Conservation (phyloP, 2,797 vertebrate species). For the Neostethus bicornis region DNA sequence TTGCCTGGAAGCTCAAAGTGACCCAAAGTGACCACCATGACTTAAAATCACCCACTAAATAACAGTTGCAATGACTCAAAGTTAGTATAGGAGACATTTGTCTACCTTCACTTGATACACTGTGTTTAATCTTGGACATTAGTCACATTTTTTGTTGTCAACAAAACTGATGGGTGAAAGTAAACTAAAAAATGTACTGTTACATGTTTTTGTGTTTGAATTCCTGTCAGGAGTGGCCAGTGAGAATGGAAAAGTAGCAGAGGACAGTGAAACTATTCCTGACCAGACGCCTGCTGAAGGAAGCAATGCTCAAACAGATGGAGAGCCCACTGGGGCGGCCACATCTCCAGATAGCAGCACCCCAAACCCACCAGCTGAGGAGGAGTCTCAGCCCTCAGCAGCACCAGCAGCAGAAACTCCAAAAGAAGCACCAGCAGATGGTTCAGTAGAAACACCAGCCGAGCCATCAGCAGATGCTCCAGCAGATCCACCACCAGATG, state of each 20-base stretch:
- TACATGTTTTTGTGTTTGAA: not conserved
- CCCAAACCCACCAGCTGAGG: conserved; percentile 40
- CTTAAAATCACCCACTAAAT: conserved; percentile 6
- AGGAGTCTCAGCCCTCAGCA: conserved; percentile 22
- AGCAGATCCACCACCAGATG: not conserved
- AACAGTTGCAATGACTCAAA: conserved; percentile 9
- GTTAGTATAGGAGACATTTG: not conserved
- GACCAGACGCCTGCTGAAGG: conserved; percentile 58
- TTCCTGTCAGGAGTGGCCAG: conserved; percentile 46
- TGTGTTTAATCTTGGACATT: not conserved
- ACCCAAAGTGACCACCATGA: conserved; percentile 2
- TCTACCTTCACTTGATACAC: not conserved
- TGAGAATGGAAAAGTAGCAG: conserved; percentile 66
- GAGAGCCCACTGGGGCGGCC: conserved; percentile 34
- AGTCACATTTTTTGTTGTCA: not conserved
- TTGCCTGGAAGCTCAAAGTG: conserved; percentile 11
- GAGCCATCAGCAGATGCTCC: conserved; percentile 9
- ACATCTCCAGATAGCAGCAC: conserved; percentile 15
- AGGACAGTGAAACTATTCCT: conserved; percentile 71
- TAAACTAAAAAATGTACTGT: no score
- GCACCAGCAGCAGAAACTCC: conserved; percentile 6
- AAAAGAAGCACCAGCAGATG: conserved; percentile 12
- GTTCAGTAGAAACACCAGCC: not conserved
- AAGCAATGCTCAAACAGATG: conserved; percentile 20
- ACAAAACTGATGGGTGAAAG: not conserved